Evolutionary conservation across 2,888 invertebrate species (phyloP).

Genomic region (Pollenia griseotomentosa): DNA sequence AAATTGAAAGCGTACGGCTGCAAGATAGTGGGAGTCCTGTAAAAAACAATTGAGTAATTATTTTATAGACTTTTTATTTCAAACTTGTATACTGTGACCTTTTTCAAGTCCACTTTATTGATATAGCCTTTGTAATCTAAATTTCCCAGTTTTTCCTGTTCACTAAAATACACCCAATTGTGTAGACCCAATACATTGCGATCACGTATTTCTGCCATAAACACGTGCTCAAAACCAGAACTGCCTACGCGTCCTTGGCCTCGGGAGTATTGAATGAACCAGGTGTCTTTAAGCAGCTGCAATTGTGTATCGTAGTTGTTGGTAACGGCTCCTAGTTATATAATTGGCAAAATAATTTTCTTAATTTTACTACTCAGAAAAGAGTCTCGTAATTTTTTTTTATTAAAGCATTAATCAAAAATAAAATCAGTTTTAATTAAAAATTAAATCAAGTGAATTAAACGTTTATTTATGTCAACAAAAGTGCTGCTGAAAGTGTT

Average conservation of each 20-base stretch:
- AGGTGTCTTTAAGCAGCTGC: conserved; percentile 78
- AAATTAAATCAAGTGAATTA: too few relatives aligned
- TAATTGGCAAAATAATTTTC: too few relatives aligned
- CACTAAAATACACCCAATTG: conserved; percentile 81
- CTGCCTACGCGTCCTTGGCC: conserved; percentile 79
- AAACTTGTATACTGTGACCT: conserved; percentile 74
- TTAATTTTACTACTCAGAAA: too few relatives aligned
- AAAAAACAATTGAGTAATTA: conserved; percentile 20
- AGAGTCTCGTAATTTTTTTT: too few relatives aligned
- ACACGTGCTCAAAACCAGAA: conserved; percentile 81
- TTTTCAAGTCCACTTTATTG: conserved; percentile 76
- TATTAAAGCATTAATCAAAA: too few relatives aligned
- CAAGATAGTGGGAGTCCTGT: conserved; percentile 74
- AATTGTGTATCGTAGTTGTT: conserved; percentile 77
- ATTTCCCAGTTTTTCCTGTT: conserved; percentile 79
- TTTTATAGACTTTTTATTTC: not conserved
- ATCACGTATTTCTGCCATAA: conserved; percentile 79
- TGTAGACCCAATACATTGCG: conserved; percentile 79
- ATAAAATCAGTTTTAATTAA: too few relatives aligned
- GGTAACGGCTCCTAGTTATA: conserved; percentile 75
- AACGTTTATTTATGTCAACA: too few relatives aligned
- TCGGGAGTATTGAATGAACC: conserved; percentile 81
- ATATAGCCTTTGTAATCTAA: conserved; percentile 80
- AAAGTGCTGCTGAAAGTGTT: too few relatives aligned
- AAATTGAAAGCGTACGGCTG: conserved; percentile 77